Percentiles rank a stretch among this genome's conserved stretches.
phyloP scores from a whole-genome alignment of 2,888 invertebrate genomes.

The Gryllus longicercus region DNA sequence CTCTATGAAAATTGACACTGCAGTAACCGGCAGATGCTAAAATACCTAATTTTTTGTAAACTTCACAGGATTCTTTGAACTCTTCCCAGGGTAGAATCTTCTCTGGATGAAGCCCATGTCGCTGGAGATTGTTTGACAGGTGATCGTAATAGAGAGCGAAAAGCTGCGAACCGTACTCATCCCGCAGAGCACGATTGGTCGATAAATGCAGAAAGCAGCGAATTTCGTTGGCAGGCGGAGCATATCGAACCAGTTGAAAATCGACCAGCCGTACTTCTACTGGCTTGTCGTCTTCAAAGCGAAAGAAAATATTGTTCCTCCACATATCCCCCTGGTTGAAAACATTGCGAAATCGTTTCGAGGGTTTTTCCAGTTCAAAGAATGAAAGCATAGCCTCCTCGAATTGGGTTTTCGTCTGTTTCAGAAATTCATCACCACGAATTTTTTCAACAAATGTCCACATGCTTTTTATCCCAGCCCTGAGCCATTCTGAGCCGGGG shows the following conservation, averaged over 20 bases:
- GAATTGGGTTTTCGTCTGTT: background rate
- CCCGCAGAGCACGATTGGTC: background rate
- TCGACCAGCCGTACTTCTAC: slow-evolving; percentile 22
- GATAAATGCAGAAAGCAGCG: slow-evolving; percentile 10
- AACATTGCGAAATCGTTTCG: background rate
- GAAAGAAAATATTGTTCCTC: background rate
- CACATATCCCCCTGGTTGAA: background rate
- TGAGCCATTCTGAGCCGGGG: background rate
- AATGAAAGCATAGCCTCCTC: background rate
- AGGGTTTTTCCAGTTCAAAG: background rate
- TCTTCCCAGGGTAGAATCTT: background rate
- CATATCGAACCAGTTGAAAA: slow-evolving; percentile 22
- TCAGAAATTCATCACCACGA: background rate
- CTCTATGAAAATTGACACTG: background rate
- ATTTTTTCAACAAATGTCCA: background rate
- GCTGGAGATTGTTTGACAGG: background rate
- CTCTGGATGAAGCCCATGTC: background rate
- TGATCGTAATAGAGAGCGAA: background rate
- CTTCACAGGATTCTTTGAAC: background rate
- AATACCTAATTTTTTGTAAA: background rate
- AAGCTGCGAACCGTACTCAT: background rate
- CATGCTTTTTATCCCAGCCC: background rate
- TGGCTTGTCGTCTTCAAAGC: background rate
- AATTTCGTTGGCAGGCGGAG: slow-evolving; percentile 23
- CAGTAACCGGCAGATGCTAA: background rate